Conservation (phyloP, 2,888 invertebrate genomes). For the Odontomyia ornata region DNA sequence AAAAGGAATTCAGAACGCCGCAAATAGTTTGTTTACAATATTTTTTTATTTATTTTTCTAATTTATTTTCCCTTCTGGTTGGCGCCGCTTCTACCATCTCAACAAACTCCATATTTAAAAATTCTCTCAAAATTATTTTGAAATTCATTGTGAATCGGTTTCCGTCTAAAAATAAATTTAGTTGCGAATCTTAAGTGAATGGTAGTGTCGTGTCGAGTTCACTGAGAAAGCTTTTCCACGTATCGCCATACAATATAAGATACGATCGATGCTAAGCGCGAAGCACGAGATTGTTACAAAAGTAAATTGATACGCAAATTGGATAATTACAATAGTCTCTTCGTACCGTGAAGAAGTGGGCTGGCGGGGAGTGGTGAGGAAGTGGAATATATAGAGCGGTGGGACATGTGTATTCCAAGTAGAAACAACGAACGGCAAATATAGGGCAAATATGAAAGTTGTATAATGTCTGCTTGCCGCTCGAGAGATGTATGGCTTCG, state of each 20-base stretch:
- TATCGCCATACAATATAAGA: not conserved
- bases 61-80: too few species aligned
- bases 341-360: not conserved
- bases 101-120: not conserved
- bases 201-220: too few species aligned
- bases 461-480: not conserved
- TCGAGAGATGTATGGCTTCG: not conserved
- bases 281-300: not conserved
- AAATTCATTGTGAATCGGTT: not conserved
- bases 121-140: not conserved
- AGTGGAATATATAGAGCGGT: not conserved
- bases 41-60: too few species aligned
- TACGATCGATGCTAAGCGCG: not conserved
- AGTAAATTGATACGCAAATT: slow-evolving; percentile 36
- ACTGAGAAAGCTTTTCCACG: too few species aligned
- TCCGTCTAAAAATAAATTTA: slow-evolving; percentile 4
- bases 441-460: not conserved
- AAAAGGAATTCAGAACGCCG: too few species aligned
- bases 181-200: too few species aligned
- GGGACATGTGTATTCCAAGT: not conserved
- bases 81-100: not conserved
- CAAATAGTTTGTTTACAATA: too few species aligned
- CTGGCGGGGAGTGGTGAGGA: not conserved
- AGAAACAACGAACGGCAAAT: not conserved
- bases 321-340: not conserved